phyloP scores from a whole-genome alignment of 1,140 invertebrate genomes.

The Plodia interpunctella region DNA sequence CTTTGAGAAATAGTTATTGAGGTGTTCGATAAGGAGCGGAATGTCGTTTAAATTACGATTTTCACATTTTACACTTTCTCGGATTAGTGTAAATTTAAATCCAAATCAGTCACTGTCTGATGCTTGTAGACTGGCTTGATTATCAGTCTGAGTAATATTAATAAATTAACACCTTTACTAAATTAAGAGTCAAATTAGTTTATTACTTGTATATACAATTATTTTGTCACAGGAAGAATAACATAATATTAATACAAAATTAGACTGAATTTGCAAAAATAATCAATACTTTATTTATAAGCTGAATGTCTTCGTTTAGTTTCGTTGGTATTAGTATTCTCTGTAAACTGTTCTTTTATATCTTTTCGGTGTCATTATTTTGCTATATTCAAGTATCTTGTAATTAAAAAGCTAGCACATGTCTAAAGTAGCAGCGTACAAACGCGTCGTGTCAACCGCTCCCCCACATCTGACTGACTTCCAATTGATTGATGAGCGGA shows the following conservation, averaged over 20 bases:
- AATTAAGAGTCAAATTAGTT: neutral
- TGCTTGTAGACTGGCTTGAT: neutral
- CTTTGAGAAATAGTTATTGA: conserved; percentile 1
- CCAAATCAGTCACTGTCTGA: neutral
- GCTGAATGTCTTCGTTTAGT: no score
- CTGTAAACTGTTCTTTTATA: no score
- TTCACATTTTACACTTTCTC: neutral
- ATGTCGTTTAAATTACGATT: neutral
- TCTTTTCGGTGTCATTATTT: no score
- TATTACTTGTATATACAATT: no score
- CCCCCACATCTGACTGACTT: conserved; percentile 17
- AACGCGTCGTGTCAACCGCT: neutral
- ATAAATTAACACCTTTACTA: neutral
- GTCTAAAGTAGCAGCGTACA: neutral
- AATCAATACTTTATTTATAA: no score
- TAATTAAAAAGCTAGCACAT: neutral
- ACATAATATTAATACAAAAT: no score
- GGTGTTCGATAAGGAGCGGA: conserved; percentile 1
- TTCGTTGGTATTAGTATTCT: no score
- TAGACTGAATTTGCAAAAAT: no score
- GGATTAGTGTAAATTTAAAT: neutral
- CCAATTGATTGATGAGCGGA: conserved; percentile 69
- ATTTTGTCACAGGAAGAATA: no score
- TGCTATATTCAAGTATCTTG: no score
- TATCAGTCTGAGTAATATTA: neutral